Evolutionary conservation across 2,113 vertebrate species (phyloP).

Genomic region (Xenopus tropicalis): DNA sequence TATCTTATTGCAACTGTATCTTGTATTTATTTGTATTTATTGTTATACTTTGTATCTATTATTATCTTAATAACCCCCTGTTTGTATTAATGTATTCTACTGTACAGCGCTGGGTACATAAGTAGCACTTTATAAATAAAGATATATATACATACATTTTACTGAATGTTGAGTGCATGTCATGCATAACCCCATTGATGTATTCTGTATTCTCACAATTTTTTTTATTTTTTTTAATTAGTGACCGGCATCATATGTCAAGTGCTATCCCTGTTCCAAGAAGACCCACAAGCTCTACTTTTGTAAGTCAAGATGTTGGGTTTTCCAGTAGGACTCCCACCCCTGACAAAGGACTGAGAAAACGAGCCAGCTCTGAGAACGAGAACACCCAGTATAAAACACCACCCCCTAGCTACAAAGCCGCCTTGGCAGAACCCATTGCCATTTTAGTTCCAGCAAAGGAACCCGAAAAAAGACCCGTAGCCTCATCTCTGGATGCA

Average conservation of each 20-base stretch:
- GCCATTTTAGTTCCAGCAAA: constrained; percentile 42
- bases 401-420: constrained; percentile 75
- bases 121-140: too few species aligned
- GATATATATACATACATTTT: too few species aligned
- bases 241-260: constrained; percentile 84
- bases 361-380: constrained; percentile 78
- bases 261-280: constrained; percentile 85
- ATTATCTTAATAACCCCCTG: too few species aligned
- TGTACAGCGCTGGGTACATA: too few species aligned
- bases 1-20: too few species aligned
- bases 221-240: constrained; percentile 49
- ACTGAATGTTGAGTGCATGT: too few species aligned
- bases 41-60: too few species aligned
- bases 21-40: too few species aligned
- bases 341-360: constrained; percentile 79
- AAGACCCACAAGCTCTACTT: constrained; percentile 73
- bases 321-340: constrained; percentile 70
- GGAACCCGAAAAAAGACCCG: constrained; percentile 55
- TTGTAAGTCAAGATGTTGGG: constrained; percentile 65
- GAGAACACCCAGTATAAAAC: constrained; percentile 76
- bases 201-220: background rate
- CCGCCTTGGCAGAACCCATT: constrained; percentile 57
- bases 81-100: too few species aligned
- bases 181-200: too few species aligned
- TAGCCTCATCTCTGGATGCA: constrained; percentile 73